These are phyloP conservation scores for Larimichthys polyactis DNA, from an alignment of 2,113 vertebrate genomes.

Conservation along the genomic window DNA sequence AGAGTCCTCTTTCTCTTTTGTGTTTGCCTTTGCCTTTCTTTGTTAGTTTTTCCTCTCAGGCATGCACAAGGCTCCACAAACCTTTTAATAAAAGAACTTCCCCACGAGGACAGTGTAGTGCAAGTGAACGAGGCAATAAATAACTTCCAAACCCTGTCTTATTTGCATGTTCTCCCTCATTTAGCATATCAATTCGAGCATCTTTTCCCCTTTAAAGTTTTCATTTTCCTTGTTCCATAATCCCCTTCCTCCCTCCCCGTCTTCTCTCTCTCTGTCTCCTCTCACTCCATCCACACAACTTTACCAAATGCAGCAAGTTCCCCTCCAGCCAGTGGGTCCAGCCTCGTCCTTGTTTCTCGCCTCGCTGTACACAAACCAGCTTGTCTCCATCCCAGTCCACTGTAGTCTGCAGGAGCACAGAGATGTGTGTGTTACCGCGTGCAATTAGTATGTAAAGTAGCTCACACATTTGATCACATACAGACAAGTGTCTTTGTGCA, in stretches of 20 bases:
- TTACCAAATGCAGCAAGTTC: slow-evolving; percentile 90
- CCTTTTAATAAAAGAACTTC: background rate
- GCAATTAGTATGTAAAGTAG: slow-evolving; percentile 41
- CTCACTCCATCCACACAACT: slow-evolving; percentile 29
- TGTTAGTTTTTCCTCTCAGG: background rate
- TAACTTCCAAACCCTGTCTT: background rate
- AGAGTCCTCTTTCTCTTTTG: slow-evolving; percentile 12
- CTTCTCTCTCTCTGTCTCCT: background rate
- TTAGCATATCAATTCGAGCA: slow-evolving; percentile 19
- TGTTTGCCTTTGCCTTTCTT: slow-evolving; percentile 3
- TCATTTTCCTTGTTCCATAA: slow-evolving; percentile 39
- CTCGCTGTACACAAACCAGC: slow-evolving; percentile 90
- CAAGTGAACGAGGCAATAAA: background rate
- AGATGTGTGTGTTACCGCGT: slow-evolving; percentile 5
- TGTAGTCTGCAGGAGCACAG: slow-evolving; percentile 82
- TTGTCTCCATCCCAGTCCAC: slow-evolving; percentile 92
- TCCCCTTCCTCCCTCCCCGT: background rate
- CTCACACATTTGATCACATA: background rate
- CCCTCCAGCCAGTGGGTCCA: slow-evolving; percentile 95
- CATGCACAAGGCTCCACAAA: background rate
- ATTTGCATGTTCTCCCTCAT: slow-evolving; percentile 50
- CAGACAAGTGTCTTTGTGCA: slow-evolving; percentile 13
- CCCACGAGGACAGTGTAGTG: background rate
- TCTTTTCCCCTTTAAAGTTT: background rate
- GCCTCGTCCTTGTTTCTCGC: slow-evolving; percentile 92